A percentile compares a stretch with the other conserved stretches of the same genome.
Conservation (phyloP, 2,797 vertebrate species). For the Gymnothorax reevesii region DNA sequence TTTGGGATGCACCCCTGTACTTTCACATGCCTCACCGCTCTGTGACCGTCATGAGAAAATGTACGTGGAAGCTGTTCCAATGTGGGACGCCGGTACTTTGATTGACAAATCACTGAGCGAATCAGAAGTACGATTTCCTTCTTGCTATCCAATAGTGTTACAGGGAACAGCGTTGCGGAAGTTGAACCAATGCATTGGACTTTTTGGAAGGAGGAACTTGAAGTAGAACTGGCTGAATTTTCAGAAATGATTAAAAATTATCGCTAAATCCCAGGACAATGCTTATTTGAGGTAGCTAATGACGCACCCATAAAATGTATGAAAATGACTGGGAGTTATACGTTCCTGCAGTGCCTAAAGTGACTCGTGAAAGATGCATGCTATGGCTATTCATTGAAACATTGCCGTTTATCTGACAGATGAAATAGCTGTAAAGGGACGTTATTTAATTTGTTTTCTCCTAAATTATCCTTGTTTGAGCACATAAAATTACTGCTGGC, state of each 20-base stretch:
- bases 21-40: no score
- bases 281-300: neutral
- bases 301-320: neutral
- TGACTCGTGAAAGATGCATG: neutral
- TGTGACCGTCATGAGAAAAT: neutral
- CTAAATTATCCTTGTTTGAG: neutral
- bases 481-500: neutral
- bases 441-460: neutral
- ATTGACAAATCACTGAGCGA: slow-evolving; percentile 20
- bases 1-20: no score
- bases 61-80: neutral
- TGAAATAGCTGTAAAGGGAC: neutral
- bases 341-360: neutral
- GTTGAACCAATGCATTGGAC: neutral
- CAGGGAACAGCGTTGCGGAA: neutral
- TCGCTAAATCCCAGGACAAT: neutral
- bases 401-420: neutral
- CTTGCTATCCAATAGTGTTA: slow-evolving; percentile 32
- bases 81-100: neutral
- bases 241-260: neutral
- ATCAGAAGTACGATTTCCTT: slow-evolving; percentile 30
- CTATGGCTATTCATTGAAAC: neutral
- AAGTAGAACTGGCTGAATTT: neutral
- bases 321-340: neutral
- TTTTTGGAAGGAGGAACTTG: neutral